A percentile compares a stretch with the other conserved stretches of the same genome.
These are phyloP conservation scores for Campoplex nolae DNA, from an alignment of 2,888 invertebrate genomes.

Conservation along the genomic window DNA sequence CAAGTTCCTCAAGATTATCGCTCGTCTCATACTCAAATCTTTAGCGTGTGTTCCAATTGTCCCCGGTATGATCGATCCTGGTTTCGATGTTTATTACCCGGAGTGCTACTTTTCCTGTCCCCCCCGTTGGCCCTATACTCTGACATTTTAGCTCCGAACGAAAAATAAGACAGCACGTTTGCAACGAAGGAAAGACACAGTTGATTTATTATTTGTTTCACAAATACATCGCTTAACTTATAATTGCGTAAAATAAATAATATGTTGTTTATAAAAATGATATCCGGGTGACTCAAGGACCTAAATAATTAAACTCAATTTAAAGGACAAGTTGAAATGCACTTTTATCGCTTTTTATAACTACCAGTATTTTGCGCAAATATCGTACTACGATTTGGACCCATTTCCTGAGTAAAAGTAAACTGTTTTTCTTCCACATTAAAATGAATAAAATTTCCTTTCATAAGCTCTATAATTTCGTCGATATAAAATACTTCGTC, in stretches of 20 bases:
- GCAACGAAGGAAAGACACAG: background rate
- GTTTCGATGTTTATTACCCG: conserved; percentile 12
- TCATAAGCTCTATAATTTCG: background rate
- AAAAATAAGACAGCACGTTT: background rate
- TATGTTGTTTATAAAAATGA: background rate
- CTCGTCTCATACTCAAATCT: background rate
- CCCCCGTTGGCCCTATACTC: background rate
- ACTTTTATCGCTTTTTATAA: background rate
- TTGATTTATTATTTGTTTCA: background rate
- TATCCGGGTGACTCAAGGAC: background rate
- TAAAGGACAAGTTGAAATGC: background rate
- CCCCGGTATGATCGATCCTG: conserved; percentile 2
- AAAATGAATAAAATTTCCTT: background rate
- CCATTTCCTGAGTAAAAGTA: background rate
- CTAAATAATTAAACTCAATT: no score
- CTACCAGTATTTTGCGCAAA: background rate
- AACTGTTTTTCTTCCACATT: background rate
- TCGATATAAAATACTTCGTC: background rate
- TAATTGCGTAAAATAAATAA: background rate
- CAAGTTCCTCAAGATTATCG: background rate
- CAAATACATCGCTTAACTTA: background rate
- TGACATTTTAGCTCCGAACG: background rate
- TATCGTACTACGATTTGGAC: background rate
- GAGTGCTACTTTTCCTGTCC: background rate
- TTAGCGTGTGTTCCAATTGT: conserved; percentile 11